Base-by-base conservation (phyloP, 2,113 vertebrate species). In the Athene noctua region DNA sequence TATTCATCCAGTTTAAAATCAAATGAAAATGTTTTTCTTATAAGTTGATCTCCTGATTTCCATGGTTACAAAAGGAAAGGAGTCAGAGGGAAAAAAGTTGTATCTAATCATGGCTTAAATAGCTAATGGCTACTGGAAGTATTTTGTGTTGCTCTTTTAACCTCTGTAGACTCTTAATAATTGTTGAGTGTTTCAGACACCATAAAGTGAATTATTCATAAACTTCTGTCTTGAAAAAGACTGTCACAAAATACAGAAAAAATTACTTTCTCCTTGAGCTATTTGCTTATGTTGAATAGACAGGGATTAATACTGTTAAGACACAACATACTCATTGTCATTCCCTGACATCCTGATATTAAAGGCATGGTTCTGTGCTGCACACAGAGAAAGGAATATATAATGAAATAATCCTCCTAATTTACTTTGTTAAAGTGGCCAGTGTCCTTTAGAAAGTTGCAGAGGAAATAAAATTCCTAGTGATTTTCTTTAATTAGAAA, bases 1-100 rank as follows among this genome's bases (percentile, higher is more conserved):
- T 85, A 96, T 88, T 94, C 54, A 93, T 26, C 26, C 55, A 88
- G 46, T 42, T 81, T 75, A 91, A 96, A 93, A 94, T 15, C 16
- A 90, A 85, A 67, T 67, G 42, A 57, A 87, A 86, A 82, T 67
- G 42, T 65, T 87, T 79, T 85, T 52, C 29, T 61, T 86, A 62
- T 57, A 80, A 81, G 84, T 85, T 40, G 55, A 92, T 78, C n/a
- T 95, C 85, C 36, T 94, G 25, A 61, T 73, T 86, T 81, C 6
- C 57, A 29, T 59, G 20, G n/a, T 88, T 90, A 58, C 13, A 67
- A 42, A 83, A 66, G 6, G 10, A 79, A 71, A 54, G 30, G 23
- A 71, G 32, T 6, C 9, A 67, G 30, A 52, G 4, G 17, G 6
- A 17, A 79, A 72, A 42, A 80, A 5, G 2, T 42, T 81, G 6